These are phyloP conservation scores for Liopterus haemorrhoidalis DNA, from an alignment of 2,888 invertebrate genomes.

Conservation along the genomic window DNA sequence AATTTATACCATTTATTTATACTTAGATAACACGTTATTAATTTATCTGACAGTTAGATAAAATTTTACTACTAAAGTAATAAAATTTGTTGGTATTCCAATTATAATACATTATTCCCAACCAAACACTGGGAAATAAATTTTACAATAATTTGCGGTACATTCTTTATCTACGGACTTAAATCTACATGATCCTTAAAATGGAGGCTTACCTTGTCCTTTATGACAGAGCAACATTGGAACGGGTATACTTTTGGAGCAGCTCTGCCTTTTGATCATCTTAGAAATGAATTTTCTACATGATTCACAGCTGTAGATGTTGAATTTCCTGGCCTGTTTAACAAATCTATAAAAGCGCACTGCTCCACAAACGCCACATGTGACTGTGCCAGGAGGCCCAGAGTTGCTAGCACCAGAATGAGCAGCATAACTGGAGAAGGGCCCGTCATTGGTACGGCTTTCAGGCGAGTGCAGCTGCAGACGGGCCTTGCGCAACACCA, in stretches of 20 bases:
- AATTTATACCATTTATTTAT: too few relatives aligned
- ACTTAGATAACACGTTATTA: too few relatives aligned
- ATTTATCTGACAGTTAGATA: too few relatives aligned
- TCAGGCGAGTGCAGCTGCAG: constrained; percentile 53
- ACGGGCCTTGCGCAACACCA: constrained; percentile 63
- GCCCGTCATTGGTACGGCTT: constrained; percentile 54
- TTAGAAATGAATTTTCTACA: constrained; percentile 83
- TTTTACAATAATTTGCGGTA: too few relatives aligned
- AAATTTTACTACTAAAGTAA: too few relatives aligned
- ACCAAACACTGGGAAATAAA: too few relatives aligned
- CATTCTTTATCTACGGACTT: too few relatives aligned
- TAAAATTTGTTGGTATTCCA: too few relatives aligned
- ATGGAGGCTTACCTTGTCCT: constrained; percentile 49
- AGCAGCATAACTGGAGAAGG: constrained; percentile 52
- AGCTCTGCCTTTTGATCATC: constrained; percentile 64
- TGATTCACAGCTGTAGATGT: constrained; percentile 77
- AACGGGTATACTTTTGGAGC: constrained; percentile 52
- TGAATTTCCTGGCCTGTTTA: constrained; percentile 75
- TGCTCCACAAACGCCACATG: constrained; percentile 75
- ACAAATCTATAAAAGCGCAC: constrained; percentile 70
- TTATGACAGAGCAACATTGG: constrained; percentile 60
- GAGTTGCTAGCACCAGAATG: constrained; percentile 40
- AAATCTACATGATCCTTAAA: background rate
- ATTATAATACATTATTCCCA: too few relatives aligned
- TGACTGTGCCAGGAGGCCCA: constrained; percentile 59